These are phyloP conservation scores for Neofelis nebulosa DNA, from an alignment of 2,113 vertebrate genomes.

Conservation along the genomic window DNA sequence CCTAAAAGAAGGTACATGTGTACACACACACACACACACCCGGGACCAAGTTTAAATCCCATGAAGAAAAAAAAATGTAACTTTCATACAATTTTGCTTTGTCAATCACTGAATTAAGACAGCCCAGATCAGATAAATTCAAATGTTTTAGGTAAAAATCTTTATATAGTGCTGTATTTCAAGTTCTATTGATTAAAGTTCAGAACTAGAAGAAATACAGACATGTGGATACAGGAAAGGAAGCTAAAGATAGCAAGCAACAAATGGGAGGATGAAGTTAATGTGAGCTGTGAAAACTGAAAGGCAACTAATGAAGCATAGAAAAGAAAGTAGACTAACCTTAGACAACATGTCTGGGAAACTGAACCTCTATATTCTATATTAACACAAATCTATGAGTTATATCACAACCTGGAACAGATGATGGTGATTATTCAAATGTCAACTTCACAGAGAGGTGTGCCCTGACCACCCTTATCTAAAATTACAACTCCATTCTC, in stretches of 20 bases:
- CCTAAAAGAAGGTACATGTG: too few species aligned
- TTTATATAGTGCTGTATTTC: background rate
- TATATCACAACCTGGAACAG: background rate
- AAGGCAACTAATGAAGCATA: background rate
- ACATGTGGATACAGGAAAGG: background rate
- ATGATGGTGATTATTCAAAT: background rate
- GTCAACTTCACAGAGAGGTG: background rate
- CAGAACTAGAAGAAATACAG: slow-evolving; percentile 20
- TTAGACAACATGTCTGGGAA: background rate
- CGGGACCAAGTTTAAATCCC: background rate
- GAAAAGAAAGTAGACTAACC: background rate
- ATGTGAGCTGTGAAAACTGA: slow-evolving; percentile 8
- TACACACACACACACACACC: background rate
- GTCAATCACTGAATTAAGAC: slow-evolving; percentile 9
- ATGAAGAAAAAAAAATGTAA: background rate
- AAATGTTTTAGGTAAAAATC: slow-evolving; percentile 44
- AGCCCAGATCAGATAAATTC: background rate
- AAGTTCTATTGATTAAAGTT: slow-evolving; percentile 38
- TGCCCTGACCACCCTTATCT: background rate
- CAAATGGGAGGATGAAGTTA: background rate
- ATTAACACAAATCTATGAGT: background rate
- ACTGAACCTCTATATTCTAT: background rate
- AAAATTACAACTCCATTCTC: background rate
- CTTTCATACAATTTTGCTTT: background rate
- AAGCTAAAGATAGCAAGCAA: slow-evolving; percentile 5